Evolutionary conservation across 2,888 invertebrate genomes (phyloP).

Genomic region (Coecobrya sp.): DNA sequence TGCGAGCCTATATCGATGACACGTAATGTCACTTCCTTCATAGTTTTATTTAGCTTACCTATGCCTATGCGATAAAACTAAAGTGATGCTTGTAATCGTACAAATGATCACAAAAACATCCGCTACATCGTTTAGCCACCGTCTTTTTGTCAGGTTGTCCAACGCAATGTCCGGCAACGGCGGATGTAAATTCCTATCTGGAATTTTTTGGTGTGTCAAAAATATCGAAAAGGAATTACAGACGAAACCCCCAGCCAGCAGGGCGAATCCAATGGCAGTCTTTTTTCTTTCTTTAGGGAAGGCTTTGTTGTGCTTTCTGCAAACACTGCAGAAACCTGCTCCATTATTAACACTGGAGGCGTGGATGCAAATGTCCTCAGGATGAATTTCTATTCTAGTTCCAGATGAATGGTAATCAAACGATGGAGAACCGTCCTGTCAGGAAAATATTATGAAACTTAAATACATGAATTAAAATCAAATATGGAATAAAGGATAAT

Average conservation of each 20-base stretch:
- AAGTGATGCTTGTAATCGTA: constrained; percentile 87
- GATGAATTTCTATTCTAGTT: constrained; percentile 77
- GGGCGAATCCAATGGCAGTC: constrained; percentile 86
- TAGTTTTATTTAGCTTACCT: no score
- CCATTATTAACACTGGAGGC: constrained; percentile 45
- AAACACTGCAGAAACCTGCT: constrained; percentile 11
- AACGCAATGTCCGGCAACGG: constrained; percentile 88
- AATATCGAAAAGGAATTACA: constrained; percentile 87
- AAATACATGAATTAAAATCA: background rate
- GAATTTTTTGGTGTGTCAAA: constrained; percentile 88
- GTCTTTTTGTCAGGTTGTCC: constrained; percentile 87
- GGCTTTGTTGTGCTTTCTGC: constrained; percentile 56
- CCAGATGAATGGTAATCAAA: constrained; percentile 55
- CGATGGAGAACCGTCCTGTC: constrained; percentile 49
- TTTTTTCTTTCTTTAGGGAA: constrained; percentile 87
- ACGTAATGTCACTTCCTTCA: no score
- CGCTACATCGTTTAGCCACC: constrained; percentile 88
- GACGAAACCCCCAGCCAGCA: constrained; percentile 84
- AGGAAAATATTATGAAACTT: no score
- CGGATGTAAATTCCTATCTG: constrained; percentile 87
- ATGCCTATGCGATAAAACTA: constrained; percentile 88
- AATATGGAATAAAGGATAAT: no score
- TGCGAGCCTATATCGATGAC: background rate
- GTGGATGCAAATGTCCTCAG: constrained; percentile 69
- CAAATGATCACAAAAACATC: constrained; percentile 88